Evolutionary conservation across 2,888 invertebrate genomes (phyloP).

Genomic region (Gastrophysa polygoni): DNA sequence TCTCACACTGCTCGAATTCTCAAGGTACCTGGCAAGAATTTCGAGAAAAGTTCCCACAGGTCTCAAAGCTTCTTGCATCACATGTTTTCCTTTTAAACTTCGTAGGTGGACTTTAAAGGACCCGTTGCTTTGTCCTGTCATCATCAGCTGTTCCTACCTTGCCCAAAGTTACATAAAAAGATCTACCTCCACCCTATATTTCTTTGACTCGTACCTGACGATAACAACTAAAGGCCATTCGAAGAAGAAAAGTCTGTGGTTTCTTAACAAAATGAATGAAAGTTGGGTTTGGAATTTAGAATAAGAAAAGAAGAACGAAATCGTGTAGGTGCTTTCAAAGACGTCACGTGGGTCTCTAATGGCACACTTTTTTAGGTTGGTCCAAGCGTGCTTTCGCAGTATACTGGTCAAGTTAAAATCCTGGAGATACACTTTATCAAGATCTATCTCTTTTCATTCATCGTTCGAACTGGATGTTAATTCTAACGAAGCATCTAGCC

Average conservation of each 20-base stretch:
- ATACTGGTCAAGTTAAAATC: no score
- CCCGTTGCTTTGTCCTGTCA: constrained; percentile 22
- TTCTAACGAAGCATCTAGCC: no score
- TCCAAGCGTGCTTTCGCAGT: no score
- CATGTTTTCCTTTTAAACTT: constrained; percentile 28
- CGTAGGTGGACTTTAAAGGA: constrained; percentile 35
- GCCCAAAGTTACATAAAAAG: constrained; percentile 30
- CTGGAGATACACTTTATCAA: no score
- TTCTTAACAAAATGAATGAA: constrained; percentile 27
- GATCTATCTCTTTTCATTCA: no score
- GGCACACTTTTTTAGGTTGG: neutral
- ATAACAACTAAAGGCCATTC: constrained; percentile 11
- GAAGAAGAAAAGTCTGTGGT: constrained; percentile 25
- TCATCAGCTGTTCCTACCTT: constrained; percentile 33
- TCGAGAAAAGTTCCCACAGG: constrained; percentile 31
- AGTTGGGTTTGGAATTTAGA: neutral
- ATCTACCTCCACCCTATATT: neutral
- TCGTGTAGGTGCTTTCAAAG: neutral
- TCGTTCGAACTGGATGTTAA: no score
- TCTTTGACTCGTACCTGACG: neutral
- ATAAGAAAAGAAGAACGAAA: constrained; percentile 5
- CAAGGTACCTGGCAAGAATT: neutral
- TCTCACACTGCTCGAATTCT: neutral
- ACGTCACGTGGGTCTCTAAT: neutral
- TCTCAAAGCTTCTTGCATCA: constrained; percentile 27